Base-by-base conservation (phyloP, 2,113 vertebrate genomes). In the Felis catus region DNA sequence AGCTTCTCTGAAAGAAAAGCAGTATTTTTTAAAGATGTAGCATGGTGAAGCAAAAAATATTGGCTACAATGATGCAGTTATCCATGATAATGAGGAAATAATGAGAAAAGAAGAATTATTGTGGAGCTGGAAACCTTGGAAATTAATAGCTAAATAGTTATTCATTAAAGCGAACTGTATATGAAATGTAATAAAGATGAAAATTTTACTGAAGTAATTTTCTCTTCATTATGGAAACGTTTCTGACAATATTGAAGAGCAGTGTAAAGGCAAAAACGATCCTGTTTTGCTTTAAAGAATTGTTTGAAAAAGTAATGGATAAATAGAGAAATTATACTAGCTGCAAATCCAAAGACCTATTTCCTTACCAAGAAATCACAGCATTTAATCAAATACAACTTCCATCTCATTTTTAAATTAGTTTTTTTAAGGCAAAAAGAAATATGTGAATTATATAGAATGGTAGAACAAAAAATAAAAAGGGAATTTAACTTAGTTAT, bases 221-320 rank as follows among this genome's bases (percentile, higher is more conserved):
- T 97, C n/a, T 94, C 55, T 92, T 96, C 61, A 81, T 87, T 73
- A 92, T 48, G 83, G 7, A 93, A 97, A 95, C 19, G 5, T 89
- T 76, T 96, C 71, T 94, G 76, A 91, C 68, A 94, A 91, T 61
- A 96, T n/a, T 97, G 89, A 96, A 91, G 95, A 96, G 78, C 27
- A 74, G 41, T 74, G 39, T 16, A 65, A 91, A 90, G 68, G n/a
- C 27, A 81, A 78, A 61, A 96, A 81, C 9, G 36, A 61, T 71
- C 19, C 45, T 39, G 8, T 78, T 93, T 58, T 83, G 82, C 63
- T 86, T 89, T 63, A 94, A 95, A 87, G 7, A 51, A 84, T 45
- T 83, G 33, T 90, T 71, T 94, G 58, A 63, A 93, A 74, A 84
- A 86, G 18, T 66, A 89, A 39, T 65, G 41, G 21, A 71, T 79